Evolutionary conservation across 1,140 invertebrate species (phyloP).

Genomic region (Hyles vespertilio): DNA sequence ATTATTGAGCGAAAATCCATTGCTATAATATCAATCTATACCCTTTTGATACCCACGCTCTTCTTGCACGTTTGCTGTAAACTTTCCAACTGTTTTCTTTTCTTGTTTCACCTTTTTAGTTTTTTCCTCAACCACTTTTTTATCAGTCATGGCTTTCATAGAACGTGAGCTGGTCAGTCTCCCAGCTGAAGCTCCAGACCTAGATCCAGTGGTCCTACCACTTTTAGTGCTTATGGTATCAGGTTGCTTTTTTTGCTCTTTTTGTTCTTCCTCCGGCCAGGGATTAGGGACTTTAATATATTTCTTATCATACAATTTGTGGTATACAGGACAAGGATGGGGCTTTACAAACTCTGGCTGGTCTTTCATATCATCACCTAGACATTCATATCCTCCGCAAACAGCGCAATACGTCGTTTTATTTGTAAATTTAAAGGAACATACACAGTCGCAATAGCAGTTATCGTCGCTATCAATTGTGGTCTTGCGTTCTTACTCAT

Average conservation of each 20-base stretch:
- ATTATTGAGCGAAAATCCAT: neutral
- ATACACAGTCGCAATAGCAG: conserved; percentile 62
- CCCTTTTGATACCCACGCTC: conserved; percentile 35
- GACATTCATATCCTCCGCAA: conserved; percentile 61
- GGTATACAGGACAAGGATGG: conserved; percentile 66
- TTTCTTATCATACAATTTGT: conserved; percentile 63
- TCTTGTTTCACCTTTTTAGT: conserved; percentile 33
- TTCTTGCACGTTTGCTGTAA: conserved; percentile 44
- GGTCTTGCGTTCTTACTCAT: conserved; percentile 31
- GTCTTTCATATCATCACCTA: conserved; percentile 51
- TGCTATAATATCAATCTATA: neutral
- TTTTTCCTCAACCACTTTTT: conserved; percentile 24
- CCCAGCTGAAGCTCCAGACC: neutral
- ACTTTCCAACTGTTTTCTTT: conserved; percentile 51
- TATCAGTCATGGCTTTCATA: conserved; percentile 27
- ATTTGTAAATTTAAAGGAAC: conserved; percentile 55
- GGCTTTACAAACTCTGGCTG: conserved; percentile 52
- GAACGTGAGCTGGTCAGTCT: conserved; percentile 25
- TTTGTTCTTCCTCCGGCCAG: conserved; percentile 45
- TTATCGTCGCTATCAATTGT: conserved; percentile 31
- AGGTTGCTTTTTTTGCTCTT: conserved; percentile 23
- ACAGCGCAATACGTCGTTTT: conserved; percentile 62
- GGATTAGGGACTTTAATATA: conserved; percentile 46
- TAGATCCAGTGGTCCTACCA: conserved; percentile 22
- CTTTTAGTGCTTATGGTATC: conserved; percentile 43